Evolutionary conservation across 2,888 invertebrate genomes (phyloP), one percentile per base, ranked within the genome.

Genomic region (Lymantria dispar): DNA sequence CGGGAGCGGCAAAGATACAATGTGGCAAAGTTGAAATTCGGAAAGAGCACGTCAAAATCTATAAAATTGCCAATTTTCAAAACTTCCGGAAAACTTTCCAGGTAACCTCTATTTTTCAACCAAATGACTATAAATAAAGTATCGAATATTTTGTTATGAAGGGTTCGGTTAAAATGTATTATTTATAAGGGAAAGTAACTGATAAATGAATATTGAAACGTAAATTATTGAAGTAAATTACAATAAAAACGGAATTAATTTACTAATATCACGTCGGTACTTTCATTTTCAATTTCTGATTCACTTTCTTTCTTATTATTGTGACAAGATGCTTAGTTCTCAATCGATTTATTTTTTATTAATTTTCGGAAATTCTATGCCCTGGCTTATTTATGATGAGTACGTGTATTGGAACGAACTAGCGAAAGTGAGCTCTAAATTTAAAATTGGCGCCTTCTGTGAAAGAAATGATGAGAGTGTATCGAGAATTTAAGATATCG

Each of bases 281-380:
- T 70, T 69, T 70, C 70, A 46, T 54, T 68, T 63, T 70, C 68
- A 60, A 64, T 65, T 54, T 60, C 47, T 46, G 45, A 58, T 68
- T 66, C 68, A 66, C 68, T 68, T 70, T 66, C 70, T 63, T 64
- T 67, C 47, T 48, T 61, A 67, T 64, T 61, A 68, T 52, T 58
- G 60, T 58, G 66, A 62, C 56, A 58, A 56, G 53, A 45, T 45
- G 30, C 47, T 47, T 56, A 60, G 51, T 57, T 49, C 38, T 50
- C 30, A 53, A 57, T 54, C 52, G 51, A 64, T 61, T 65, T 60
- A 56, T 52, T 70, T 62, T 68, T 62, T 67, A 44, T 47, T 37
- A 40, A 14, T 39, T 46, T 52, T 56, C 38, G 11, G 43, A 58
- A 48, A 45, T 57, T 51, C 42, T 53, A 38, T 38, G n/a, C 40